Percentiles rank a stretch among this genome's conserved stretches.
These are phyloP conservation scores for Latrodectus hesperus DNA, from an alignment of 2,888 invertebrate species.

Conservation along the genomic window DNA sequence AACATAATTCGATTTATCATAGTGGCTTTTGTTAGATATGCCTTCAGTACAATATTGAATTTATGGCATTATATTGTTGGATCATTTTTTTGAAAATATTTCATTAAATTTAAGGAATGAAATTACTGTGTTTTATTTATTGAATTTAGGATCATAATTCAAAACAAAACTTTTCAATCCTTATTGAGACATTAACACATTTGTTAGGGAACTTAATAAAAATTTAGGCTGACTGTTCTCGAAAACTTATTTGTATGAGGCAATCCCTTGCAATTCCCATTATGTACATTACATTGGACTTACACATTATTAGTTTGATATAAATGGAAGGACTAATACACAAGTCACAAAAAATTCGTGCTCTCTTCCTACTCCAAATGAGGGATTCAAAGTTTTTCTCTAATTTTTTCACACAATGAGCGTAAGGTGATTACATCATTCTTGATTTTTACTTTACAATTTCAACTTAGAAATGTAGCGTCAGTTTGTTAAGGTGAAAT, in stretches of 20 bases:
- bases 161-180: conserved; percentile 47
- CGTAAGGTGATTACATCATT: background rate
- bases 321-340: conserved; percentile 67
- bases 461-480: background rate
- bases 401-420: conserved; percentile 32
- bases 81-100: no score
- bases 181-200: conserved; percentile 40
- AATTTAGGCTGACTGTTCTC: conserved; percentile 58
- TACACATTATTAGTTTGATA: conserved; percentile 63
- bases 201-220: conserved; percentile 35
- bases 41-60: no score
- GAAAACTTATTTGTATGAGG: conserved; percentile 60
- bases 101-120: no score
- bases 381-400: conserved; percentile 27
- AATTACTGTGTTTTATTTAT: no score
- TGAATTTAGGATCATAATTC: no score
- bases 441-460: background rate
- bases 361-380: conserved; percentile 32
- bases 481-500: background rate
- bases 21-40: no score
- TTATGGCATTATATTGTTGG: no score
- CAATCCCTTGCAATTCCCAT: conserved; percentile 54
- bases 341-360: conserved; percentile 50
- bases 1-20: no score
- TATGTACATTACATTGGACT: conserved; percentile 68